Evolutionary conservation across 35 echinoderm and acorn worm genomes (phyloP).

Genomic region (Heliocidaris tuberculata): DNA sequence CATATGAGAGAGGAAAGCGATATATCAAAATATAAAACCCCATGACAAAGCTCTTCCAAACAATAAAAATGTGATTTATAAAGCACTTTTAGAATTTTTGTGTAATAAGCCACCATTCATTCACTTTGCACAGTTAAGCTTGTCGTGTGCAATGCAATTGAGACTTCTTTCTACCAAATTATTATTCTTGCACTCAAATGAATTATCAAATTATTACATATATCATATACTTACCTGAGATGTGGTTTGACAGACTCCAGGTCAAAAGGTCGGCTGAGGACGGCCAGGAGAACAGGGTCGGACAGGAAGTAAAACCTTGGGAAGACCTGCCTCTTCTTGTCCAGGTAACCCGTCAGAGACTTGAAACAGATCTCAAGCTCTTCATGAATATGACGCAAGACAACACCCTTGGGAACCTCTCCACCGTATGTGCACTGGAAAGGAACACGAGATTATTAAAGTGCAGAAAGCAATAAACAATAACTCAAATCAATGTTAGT

Average conservation of each 20-base stretch:
- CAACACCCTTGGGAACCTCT: constrained; percentile 87
- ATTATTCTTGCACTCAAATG: too few relatives aligned
- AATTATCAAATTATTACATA: neutral
- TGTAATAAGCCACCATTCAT: too few relatives aligned
- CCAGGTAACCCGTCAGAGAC: constrained; percentile 89
- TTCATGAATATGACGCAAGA: constrained; percentile 84
- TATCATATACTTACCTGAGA: constrained; percentile 64
- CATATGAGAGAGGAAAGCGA: neutral
- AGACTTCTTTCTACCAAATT: too few relatives aligned
- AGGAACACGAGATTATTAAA: neutral
- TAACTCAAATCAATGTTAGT: too few relatives aligned
- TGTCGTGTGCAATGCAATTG: too few relatives aligned
- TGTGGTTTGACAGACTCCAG: constrained; percentile 92
- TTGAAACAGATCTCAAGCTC: constrained; percentile 99
- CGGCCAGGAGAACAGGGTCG: constrained; percentile 86
- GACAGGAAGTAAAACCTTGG: constrained; percentile 99
- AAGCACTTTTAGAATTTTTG: too few relatives aligned
- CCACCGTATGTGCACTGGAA: constrained; percentile 83
- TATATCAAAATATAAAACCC: neutral
- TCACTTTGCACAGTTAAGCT: too few relatives aligned
- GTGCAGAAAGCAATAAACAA: too few relatives aligned
- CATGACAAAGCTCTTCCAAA: neutral
- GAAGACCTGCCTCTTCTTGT: constrained; percentile 94
- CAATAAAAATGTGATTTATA: too few relatives aligned
- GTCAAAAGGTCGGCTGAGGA: constrained; percentile 89